phyloP scores from a whole-genome alignment of 2,888 invertebrate genomes.

The Pyrochroa serraticornis region DNA sequence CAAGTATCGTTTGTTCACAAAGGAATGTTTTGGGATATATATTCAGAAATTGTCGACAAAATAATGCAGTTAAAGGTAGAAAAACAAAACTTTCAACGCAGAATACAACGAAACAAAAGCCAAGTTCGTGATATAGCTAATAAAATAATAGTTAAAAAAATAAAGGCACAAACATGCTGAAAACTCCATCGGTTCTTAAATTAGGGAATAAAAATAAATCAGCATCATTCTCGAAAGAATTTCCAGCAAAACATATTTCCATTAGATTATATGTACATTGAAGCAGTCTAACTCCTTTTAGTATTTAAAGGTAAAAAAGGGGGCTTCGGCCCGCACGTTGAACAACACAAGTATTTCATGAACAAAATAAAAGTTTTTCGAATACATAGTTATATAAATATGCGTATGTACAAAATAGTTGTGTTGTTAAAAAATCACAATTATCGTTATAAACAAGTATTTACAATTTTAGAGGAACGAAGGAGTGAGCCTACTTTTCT shows the following conservation, averaged over 20 bases:
- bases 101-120: constrained; percentile 35
- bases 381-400: constrained; percentile 16
- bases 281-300: constrained; percentile 48
- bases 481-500: constrained; percentile 54
- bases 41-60: background rate
- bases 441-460: constrained; percentile 36
- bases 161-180: constrained; percentile 46
- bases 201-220: constrained; percentile 13
- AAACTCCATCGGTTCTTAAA: constrained; percentile 35
- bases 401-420: constrained; percentile 31
- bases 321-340: constrained; percentile 15
- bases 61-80: background rate
- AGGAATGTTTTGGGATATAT: constrained; percentile 16
- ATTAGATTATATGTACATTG: constrained; percentile 32
- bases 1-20: background rate
- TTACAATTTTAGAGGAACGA: constrained; percentile 37
- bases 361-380: constrained; percentile 2
- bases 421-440: constrained; percentile 37
- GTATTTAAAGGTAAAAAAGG: constrained; percentile 21
- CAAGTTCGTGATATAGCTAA: constrained; percentile 36
- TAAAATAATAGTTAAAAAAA: constrained; percentile 40
- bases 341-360: constrained; percentile 32
- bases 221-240: constrained; percentile 29
- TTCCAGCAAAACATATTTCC: constrained; percentile 39
- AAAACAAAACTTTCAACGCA: background rate